Evolutionary conservation across 2,797 vertebrate genomes (phyloP).

Genomic region (Chrosomus eos): DNA sequence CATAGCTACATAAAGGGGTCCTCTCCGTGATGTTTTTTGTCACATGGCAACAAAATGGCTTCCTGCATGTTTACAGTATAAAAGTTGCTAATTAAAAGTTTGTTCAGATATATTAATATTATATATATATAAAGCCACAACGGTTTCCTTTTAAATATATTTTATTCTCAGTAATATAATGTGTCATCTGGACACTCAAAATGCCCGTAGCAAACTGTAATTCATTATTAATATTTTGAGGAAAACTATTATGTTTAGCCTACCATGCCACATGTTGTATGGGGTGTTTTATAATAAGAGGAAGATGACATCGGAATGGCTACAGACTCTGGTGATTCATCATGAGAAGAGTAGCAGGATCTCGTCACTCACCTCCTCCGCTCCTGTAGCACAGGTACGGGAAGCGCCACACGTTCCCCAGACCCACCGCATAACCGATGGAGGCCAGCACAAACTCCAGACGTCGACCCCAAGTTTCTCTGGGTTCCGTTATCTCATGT

Average conservation of each 20-base stretch:
- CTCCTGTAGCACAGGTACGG: conserved; percentile 81
- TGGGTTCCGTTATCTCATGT: conserved; percentile 23
- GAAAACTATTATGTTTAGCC: not conserved
- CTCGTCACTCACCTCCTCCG: conserved; percentile 74
- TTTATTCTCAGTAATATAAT: not conserved
- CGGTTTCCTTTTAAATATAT: not conserved
- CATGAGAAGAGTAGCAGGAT: not conserved
- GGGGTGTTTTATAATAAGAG: not conserved
- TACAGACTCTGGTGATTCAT: not conserved
- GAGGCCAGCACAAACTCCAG: conserved; percentile 78
- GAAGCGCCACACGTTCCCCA: conserved; percentile 81
- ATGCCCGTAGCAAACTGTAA: not conserved
- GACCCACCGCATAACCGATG: conserved; percentile 78
- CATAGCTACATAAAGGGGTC: not conserved
- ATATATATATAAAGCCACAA: no score
- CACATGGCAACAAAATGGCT: conserved; percentile 16
- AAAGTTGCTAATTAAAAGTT: not conserved
- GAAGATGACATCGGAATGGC: no score
- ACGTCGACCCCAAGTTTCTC: conserved; percentile 74
- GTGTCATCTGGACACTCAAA: not conserved
- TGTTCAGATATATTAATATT: not conserved
- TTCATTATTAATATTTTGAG: no score
- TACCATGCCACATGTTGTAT: not conserved
- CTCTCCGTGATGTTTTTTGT: not conserved
- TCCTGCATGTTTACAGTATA: no score